Base-by-base conservation (phyloP, 1,140 invertebrate genomes). In the Drosophila mauritiana region DNA sequence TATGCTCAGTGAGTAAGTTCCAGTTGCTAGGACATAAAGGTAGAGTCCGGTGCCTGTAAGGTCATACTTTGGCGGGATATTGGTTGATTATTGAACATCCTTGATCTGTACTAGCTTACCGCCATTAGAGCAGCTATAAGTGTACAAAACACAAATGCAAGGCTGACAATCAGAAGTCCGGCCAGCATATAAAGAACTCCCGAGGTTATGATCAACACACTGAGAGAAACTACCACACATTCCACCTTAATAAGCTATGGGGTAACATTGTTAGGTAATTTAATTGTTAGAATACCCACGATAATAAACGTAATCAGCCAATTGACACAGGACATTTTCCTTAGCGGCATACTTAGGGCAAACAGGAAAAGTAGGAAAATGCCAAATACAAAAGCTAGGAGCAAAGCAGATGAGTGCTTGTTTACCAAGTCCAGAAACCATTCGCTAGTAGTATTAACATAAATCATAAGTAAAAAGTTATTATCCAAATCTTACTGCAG, bases 181-280 rank as follows among this genome's bases (percentile, higher is more conserved):
- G 20, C 8, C 1, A 78, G 5, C 15, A 69, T 8, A 12, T 51
- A 17, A 3, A 68, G 13, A 0, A 54, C 4, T 20, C 53, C 10
- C 2, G 56, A 36, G 0, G n/a, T 10, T 0, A 52, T 11, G 0
- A 63, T 27, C 39, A 86, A 27, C 3, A 73, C 12, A 13, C 36
- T 20, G 0, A 73, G 5, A 0, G 61, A 45, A 6, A 83, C 0
- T 0, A 79, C 37, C 13, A 59, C 12, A 1, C 42, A 42, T 36
- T 86, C 79, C 8, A 89, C 61, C 73, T 75, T 6, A 25, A 49
- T n/a, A 25, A 20, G 22, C 25, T 11, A 22, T 15, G n/a, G 13
- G 25, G 1, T 27, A 27, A 48, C 20, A n/a, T 2, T 2, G 13
- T 4, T 27, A 10, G 6, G 12, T 8, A 40, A 5, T 39, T 7